These are phyloP conservation scores for Scaptomyza reducta DNA, from an alignment of 2,888 invertebrate genomes.

Conservation along the genomic window DNA sequence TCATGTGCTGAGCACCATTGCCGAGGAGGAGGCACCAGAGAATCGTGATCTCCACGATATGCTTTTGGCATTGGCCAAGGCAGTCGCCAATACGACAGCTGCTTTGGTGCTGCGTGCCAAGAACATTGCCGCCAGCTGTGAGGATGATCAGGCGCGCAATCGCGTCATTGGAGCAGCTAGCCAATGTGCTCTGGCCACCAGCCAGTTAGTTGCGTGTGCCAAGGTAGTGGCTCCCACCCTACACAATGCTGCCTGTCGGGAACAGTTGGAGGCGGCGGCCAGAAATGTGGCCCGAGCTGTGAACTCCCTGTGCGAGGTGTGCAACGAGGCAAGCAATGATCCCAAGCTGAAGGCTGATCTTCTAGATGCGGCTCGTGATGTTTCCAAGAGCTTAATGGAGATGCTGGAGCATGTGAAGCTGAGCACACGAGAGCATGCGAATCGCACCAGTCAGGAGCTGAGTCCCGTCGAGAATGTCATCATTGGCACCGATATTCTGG, in stretches of 20 bases:
- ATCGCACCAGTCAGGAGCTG: slow-evolving; percentile 89
- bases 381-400: slow-evolving; percentile 94
- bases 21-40: slow-evolving; percentile 95
- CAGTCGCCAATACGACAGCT: slow-evolving; percentile 99
- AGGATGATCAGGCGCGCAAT: slow-evolving; percentile 86
- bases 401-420: slow-evolving; percentile 94
- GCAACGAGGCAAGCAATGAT: slow-evolving; percentile 89
- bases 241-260: slow-evolving; percentile 92
- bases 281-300: slow-evolving; percentile 96
- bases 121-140: slow-evolving; percentile 95
- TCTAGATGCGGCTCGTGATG: slow-evolving; percentile 93
- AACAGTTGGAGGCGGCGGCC: slow-evolving; percentile 96
- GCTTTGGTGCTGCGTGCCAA: slow-evolving; percentile 98
- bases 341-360: slow-evolving; percentile 90
- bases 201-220: slow-evolving; percentile 98
- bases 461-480: slow-evolving; percentile 95
- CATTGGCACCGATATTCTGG: slow-evolving; percentile 94
- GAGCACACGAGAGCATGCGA: slow-evolving; percentile 87
- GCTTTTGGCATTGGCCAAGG: slow-evolving; percentile 96
- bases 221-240: slow-evolving; percentile 96
- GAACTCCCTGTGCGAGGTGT: slow-evolving; percentile 93
- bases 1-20: slow-evolving; percentile 95
- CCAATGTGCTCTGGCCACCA: slow-evolving; percentile 98
- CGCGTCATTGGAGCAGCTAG: slow-evolving; percentile 97
- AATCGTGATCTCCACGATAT: slow-evolving; percentile 95